phyloP scores from a whole-genome alignment of 2,888 invertebrate species.

The Cheilosia vulpina region DNA sequence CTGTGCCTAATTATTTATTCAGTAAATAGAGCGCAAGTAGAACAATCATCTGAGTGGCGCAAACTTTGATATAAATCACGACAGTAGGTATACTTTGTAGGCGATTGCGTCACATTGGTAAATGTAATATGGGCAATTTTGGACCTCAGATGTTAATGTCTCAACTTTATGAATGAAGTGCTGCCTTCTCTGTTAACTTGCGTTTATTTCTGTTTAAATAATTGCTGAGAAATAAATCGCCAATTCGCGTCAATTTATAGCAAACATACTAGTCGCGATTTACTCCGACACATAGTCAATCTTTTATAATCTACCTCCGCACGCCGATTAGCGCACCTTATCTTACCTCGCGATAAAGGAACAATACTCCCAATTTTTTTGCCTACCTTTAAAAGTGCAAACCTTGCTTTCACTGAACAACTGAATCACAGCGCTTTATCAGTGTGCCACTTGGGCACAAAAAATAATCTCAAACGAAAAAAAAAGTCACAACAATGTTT shows the following conservation, averaged over 20 bases:
- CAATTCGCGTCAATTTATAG: neutral
- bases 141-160: no score
- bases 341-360: neutral
- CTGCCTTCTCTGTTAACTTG: no score
- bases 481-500: conserved; percentile 26
- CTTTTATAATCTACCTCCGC: neutral
- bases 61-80: no score
- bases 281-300: neutral
- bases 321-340: conserved; percentile 11
- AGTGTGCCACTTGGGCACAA: conserved; percentile 15
- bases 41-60: no score
- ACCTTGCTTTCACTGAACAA: neutral
- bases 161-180: no score
- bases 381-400: conserved; percentile 3
- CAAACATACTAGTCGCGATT: neutral
- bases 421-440: conserved; percentile 30
- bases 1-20: no score
- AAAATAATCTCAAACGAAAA: conserved; percentile 11
- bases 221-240: neutral
- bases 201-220: no score
- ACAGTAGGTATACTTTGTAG: no score
- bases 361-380: neutral
- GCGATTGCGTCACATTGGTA: no score
- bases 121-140: no score
- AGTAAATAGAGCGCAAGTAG: no score